phyloP scores from a whole-genome alignment of 1,140 invertebrate genomes.

The Drosophila auraria region DNA sequence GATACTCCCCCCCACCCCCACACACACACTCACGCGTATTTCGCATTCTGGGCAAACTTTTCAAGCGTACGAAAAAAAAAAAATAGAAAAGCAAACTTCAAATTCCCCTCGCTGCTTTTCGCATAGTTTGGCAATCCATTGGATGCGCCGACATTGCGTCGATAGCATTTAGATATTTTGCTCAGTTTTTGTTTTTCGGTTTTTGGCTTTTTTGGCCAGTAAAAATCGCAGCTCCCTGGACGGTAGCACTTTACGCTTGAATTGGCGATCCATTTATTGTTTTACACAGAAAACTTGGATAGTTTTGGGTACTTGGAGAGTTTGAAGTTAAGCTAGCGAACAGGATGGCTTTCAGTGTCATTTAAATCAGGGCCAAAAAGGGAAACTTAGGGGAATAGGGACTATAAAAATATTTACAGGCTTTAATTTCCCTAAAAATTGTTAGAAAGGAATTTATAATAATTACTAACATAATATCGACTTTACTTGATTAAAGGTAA shows the following conservation, averaged over 20 bases:
- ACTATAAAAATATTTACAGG: neutral
- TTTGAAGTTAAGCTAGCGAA: neutral
- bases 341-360: neutral
- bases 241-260: conserved; percentile 64
- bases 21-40: conserved; percentile 3
- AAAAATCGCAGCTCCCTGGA: conserved; percentile 43
- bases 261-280: conserved; percentile 63
- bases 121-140: conserved; percentile 67
- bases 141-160: conserved; percentile 56
- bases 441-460: neutral
- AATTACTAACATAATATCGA: neutral
- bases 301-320: neutral
- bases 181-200: neutral
- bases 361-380: too few relatives aligned
- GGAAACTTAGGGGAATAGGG: neutral
- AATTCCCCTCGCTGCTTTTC: conserved; percentile 25
- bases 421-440: neutral
- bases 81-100: neutral
- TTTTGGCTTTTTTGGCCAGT: conserved; percentile 14
- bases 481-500: too few relatives aligned
- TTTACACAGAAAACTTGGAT: conserved; percentile 19
- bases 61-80: conserved; percentile 44
- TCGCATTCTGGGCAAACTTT: conserved; percentile 48
- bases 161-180: conserved; percentile 69
- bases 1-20: conserved; percentile 8